These are phyloP conservation scores for Zaprionus inermis DNA, from an alignment of 1,140 invertebrate genomes.

Conservation along the genomic window DNA sequence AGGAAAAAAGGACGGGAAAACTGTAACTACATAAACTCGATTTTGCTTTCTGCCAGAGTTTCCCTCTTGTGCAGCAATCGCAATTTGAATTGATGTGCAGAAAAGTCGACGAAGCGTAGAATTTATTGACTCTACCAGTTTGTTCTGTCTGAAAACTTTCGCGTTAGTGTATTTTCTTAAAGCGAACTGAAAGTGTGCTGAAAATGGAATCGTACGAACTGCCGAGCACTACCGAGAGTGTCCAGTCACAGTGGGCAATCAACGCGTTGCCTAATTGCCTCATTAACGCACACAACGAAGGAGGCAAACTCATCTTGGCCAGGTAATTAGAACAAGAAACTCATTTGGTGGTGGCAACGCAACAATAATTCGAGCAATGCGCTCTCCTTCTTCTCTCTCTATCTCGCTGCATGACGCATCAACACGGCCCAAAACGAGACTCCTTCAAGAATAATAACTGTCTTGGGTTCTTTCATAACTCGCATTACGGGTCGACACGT, in stretches of 20 bases:
- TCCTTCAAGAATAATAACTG: constrained; percentile 4
- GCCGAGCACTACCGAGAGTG: background rate
- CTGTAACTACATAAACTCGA: background rate
- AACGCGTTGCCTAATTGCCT: constrained; percentile 60
- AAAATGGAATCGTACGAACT: too few species aligned
- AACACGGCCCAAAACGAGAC: background rate
- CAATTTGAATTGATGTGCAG: constrained; percentile 23
- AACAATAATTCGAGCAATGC: constrained; percentile 39
- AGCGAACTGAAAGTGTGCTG: background rate
- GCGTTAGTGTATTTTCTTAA: constrained; percentile 12
- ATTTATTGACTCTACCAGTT: constrained; percentile 10
- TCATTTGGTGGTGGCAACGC: constrained; percentile 43
- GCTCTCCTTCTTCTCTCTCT: constrained; percentile 28
- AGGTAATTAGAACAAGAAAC: constrained; percentile 71
- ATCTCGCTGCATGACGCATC: constrained; percentile 17
- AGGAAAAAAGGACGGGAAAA: background rate
- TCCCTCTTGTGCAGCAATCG: background rate
- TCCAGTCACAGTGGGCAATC: constrained; percentile 46
- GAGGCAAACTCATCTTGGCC: constrained; percentile 27
- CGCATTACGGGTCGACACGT: constrained; percentile 4
- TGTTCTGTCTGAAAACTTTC: constrained; percentile 21
- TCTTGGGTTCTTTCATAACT: constrained; percentile 1
- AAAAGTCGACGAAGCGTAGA: constrained; percentile 19
- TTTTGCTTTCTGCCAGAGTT: background rate
- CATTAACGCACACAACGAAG: constrained; percentile 39